Conservation (phyloP, 1,140 invertebrate genomes). For the Paramacrobiotus metropolitanus region DNA sequence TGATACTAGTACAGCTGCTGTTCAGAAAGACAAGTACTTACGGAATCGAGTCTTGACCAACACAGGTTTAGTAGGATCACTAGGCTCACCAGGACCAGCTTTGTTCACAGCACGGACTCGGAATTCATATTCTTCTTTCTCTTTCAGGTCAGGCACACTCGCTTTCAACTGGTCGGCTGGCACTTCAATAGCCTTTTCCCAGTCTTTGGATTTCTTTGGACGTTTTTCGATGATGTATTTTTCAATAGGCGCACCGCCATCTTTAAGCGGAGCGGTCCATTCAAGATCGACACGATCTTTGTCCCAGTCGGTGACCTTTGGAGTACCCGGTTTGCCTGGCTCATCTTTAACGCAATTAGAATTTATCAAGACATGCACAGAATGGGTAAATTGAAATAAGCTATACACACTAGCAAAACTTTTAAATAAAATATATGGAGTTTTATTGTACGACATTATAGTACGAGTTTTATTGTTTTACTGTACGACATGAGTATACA, state of each 20-base stretch:
- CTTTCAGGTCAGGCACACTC: constrained; percentile 63
- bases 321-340: constrained; percentile 65
- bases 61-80: constrained; percentile 69
- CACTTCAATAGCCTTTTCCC: constrained; percentile 53
- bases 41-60: constrained; percentile 72
- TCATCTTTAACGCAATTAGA: constrained; percentile 38
- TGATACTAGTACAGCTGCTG: too few relatives aligned
- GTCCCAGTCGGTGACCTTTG: constrained; percentile 83
- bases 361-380: too few relatives aligned
- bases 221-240: constrained; percentile 78
- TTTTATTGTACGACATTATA: too few relatives aligned
- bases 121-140: constrained; percentile 80
- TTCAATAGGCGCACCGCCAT: constrained; percentile 81
- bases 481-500: too few relatives aligned
- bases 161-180: constrained; percentile 49
- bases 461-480: too few relatives aligned
- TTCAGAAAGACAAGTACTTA: too few relatives aligned
- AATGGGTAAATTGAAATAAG: too few relatives aligned
- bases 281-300: constrained; percentile 78
- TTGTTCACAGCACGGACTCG: constrained; percentile 73
- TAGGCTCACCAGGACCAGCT: constrained; percentile 59
- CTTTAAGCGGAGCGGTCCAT: constrained; percentile 66
- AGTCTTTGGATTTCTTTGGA: constrained; percentile 66
- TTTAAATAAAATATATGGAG: too few relatives aligned
- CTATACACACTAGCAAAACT: too few relatives aligned